A percentile compares a stretch with the other conserved stretches of the same genome.
Conservation (phyloP, 2,113 vertebrate genomes). For the Potamarius usumacintae region DNA sequence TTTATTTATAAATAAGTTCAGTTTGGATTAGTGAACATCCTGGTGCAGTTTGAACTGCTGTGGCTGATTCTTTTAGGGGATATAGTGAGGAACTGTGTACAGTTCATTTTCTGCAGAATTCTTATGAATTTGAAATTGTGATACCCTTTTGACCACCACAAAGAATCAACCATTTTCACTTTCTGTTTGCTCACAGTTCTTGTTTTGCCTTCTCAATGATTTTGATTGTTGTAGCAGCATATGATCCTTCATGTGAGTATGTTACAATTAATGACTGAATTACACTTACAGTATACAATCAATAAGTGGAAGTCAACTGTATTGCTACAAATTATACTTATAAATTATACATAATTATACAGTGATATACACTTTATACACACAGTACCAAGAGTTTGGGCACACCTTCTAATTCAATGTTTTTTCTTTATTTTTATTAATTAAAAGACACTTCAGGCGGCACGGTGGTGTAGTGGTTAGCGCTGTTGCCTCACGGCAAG, state of each 20-base stretch:
- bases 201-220: slow-evolving; percentile 81
- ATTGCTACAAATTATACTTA: background rate
- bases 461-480: too few species aligned
- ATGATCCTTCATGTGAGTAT: slow-evolving; percentile 75
- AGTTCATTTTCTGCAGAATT: background rate
- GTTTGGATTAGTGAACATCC: background rate
- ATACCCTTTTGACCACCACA: background rate
- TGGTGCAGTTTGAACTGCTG: background rate
- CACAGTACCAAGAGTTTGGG: too few species aligned
- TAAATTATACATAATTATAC: background rate
- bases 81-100: background rate
- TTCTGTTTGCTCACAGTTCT: slow-evolving; percentile 63
- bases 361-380: too few species aligned
- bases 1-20: background rate
- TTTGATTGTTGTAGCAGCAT: slow-evolving; percentile 77
- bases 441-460: too few species aligned
- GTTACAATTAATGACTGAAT: background rate
- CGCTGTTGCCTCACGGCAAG: too few species aligned
- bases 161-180: background rate
- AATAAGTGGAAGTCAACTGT: background rate
- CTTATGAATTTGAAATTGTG: background rate
- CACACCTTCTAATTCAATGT: too few species aligned
- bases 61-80: background rate
- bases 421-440: too few species aligned
- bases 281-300: background rate